These are phyloP conservation scores for Leucoptera coffeella DNA, from an alignment of 2,888 invertebrate species.

Conservation along the genomic window DNA sequence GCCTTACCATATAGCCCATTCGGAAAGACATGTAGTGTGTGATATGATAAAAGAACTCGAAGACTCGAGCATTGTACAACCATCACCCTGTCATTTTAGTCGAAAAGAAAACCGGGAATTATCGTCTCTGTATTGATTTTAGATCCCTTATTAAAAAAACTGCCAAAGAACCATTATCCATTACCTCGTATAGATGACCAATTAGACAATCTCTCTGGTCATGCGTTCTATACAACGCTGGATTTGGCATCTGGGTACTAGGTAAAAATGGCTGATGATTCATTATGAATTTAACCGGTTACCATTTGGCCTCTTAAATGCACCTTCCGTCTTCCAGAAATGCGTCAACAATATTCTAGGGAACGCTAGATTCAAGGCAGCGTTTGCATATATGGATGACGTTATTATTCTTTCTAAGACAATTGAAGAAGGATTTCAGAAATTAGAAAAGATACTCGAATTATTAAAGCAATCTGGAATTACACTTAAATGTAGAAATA, in stretches of 20 bases:
- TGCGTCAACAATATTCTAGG: slow-evolving; percentile 3
- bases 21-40: slow-evolving; percentile 3
- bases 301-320: slow-evolving; percentile 6
- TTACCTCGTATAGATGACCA: slow-evolving; percentile 1
- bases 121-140: slow-evolving; percentile 1
- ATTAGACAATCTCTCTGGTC: slow-evolving; percentile 9
- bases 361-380: neutral
- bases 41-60: slow-evolving; percentile 4
- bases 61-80: slow-evolving; percentile 2
- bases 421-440: neutral
- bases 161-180: slow-evolving; percentile 1
- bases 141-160: slow-evolving; percentile 5
- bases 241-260: slow-evolving; percentile 12
- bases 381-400: slow-evolving; percentile 4
- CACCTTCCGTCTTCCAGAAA: slow-evolving; percentile 11
- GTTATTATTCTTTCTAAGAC: slow-evolving; percentile 2
- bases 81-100: slow-evolving; percentile 1
- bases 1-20: slow-evolving; percentile 3
- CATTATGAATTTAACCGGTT: slow-evolving; percentile 1
- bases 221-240: slow-evolving; percentile 9
- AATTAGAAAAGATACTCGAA: neutral
- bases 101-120: neutral
- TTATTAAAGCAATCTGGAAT: neutral
- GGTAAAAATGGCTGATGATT: slow-evolving; percentile 8
- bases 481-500: neutral